Evolutionary conservation across 2,797 vertebrate genomes (phyloP).

Genomic region (Ctenopoma kingsleyae): DNA sequence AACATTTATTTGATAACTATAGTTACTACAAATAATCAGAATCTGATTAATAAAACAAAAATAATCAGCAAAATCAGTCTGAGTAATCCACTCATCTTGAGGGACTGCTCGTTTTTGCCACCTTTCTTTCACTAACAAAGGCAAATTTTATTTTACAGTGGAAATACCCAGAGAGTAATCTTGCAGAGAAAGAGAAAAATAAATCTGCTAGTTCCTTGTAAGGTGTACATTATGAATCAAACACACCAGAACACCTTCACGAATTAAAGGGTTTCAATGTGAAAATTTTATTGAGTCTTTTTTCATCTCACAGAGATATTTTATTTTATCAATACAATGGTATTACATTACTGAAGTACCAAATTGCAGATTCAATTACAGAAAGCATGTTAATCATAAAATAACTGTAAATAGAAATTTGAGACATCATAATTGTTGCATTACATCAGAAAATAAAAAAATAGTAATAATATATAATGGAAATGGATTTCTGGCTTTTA

Average conservation of each 20-base stretch:
- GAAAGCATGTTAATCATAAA: constrained; percentile 42
- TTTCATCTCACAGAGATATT: constrained; percentile 84
- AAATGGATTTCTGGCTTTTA: background rate
- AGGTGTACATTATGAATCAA: background rate
- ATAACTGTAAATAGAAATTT: constrained; percentile 38
- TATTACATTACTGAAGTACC: constrained; percentile 76
- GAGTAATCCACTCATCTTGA: background rate
- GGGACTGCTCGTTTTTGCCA: constrained; percentile 3
- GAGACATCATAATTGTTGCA: constrained; percentile 48
- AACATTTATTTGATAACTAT: no score
- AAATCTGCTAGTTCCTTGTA: background rate
- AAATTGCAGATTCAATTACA: constrained; percentile 43
- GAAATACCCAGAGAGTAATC: constrained; percentile 19
- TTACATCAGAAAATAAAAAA: constrained; percentile 21
- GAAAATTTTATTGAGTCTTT: constrained; percentile 80
- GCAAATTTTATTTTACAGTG: background rate
- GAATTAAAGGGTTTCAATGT: constrained; percentile 78
- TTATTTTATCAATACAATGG: constrained; percentile 77
- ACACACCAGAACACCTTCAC: constrained; percentile 14
- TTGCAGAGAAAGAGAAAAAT: background rate
- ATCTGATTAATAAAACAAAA: no score
- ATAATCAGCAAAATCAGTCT: no score
- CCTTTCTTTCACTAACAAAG: background rate
- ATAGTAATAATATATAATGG: background rate
- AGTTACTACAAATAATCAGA: no score